Base-by-base conservation (phyloP, 2,888 invertebrate species). In the Lycocerus yunnanus region DNA sequence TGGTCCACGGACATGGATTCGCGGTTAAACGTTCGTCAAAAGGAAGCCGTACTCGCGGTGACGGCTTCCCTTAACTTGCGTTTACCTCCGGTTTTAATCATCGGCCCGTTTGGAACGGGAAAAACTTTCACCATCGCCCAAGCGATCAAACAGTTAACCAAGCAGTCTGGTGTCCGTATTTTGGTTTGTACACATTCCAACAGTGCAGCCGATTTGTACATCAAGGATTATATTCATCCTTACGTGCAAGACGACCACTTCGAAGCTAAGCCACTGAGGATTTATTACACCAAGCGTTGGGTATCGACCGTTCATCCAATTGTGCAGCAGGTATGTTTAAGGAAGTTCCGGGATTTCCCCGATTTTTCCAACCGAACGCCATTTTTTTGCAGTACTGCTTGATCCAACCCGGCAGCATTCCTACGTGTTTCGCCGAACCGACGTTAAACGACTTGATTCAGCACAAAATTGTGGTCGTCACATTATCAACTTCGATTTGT, bases 101-200 rank as follows among this genome's bases (percentile, higher is more conserved):
- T 94, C 68, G 85, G 94, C 1, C 95, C 95, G 0, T 95, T 94
- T 86, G 95, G 95, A n/a, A 95, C 95, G 0, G 95, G 95, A 0
- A 96, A 96, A 84, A 96, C 95, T 0, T 95, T 93, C 83, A 95
- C 95, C 0, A 87, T 96, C 79, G 95, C 95, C 0, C 88, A 90
- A 80, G 93, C 93, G 0, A 92, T 94, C 59, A 92, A 92, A 81
- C 91, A 93, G 81, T 87, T 94, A 60, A 85, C 94, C 24, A 82
- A 82, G 71, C 91, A 93, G 81, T 88, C 90, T 0, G 89, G 91
- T 15, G 91, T 92, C 20, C 90, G 92, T 82, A 92, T 96, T 69
- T 88, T 96, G 77, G 92, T 96, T 69, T 96, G 95, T 84, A 95
- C 95, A 2, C 95, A 95, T 87, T 95, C 95, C 67, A 95, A 96